Conservation (phyloP, 2,888 invertebrate species). For the Dione vanillae region DNA sequence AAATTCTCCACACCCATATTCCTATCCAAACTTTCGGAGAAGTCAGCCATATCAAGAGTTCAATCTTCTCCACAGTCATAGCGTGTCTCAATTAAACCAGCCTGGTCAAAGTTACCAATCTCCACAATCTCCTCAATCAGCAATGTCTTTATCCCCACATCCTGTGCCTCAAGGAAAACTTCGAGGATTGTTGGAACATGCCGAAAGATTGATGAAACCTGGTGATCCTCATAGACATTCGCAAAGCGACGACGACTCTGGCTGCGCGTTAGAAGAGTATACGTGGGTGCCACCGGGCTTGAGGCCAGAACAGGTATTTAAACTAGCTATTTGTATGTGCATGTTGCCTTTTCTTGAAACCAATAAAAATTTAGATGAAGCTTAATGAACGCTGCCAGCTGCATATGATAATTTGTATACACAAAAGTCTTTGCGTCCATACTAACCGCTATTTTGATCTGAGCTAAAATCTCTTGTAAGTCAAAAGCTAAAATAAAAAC, state of each 20-base stretch:
- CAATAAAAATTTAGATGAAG: neutral
- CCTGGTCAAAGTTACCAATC: constrained; percentile 68
- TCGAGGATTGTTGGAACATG: constrained; percentile 75
- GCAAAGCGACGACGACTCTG: constrained; percentile 98
- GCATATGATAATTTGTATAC: neutral
- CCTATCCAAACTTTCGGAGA: constrained; percentile 71
- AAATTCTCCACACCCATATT: constrained; percentile 74
- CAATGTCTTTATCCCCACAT: constrained; percentile 78
- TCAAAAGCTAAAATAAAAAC: neutral
- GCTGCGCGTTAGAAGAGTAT: constrained; percentile 98
- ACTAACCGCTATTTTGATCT: neutral
- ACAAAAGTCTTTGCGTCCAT: neutral
- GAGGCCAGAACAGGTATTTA: constrained; percentile 95
- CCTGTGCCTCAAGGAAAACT: constrained; percentile 76
- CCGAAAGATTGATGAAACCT: constrained; percentile 86
- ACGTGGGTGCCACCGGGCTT: constrained; percentile 99
- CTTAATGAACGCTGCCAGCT: neutral
- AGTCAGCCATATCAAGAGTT: constrained; percentile 69
- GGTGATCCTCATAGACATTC: constrained; percentile 92
- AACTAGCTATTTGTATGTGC: neutral
- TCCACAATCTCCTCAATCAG: constrained; percentile 74
- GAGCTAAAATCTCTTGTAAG: neutral
- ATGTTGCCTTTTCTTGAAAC: neutral
- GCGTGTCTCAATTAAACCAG: constrained; percentile 65
- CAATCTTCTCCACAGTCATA: constrained; percentile 65